Percentiles rank a stretch among this genome's conserved stretches.
Conservation (phyloP, 2,113 vertebrate species). For the Penelope pileata region DNA sequence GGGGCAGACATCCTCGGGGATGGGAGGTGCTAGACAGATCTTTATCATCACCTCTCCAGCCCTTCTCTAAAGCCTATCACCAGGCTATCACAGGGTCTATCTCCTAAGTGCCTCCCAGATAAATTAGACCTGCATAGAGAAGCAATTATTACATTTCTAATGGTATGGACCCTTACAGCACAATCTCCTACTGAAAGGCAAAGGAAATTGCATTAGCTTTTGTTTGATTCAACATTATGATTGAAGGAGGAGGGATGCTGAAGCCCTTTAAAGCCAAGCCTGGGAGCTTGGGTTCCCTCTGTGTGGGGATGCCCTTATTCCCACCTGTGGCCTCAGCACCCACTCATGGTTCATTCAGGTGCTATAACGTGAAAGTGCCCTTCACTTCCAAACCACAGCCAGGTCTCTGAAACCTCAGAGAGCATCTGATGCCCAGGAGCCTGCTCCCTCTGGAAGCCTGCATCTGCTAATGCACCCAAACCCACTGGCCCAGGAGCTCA, state of each 20-base stretch:
- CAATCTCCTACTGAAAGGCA: constrained; percentile 50
- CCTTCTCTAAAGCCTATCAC: constrained; percentile 21
- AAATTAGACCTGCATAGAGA: constrained; percentile 60
- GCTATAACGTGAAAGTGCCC: background rate
- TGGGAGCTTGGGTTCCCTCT: background rate
- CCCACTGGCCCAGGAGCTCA: background rate
- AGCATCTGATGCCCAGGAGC: background rate
- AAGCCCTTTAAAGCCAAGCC: constrained; percentile 29
- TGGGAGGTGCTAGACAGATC: constrained; percentile 53
- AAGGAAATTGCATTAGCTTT: constrained; percentile 66
- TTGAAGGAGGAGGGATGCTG: background rate
- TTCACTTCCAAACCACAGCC: background rate
- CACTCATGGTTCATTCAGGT: background rate
- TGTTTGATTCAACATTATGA: constrained; percentile 58
- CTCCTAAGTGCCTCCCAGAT: constrained; percentile 59
- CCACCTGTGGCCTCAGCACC: background rate
- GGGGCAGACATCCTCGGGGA: background rate
- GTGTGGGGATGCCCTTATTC: background rate
- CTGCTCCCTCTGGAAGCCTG: background rate
- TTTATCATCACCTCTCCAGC: constrained; percentile 49
- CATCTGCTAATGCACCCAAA: constrained; percentile 32
- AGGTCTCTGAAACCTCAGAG: background rate
- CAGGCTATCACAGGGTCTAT: constrained; percentile 39
- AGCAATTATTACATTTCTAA: constrained; percentile 69
- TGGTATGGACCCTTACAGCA: constrained; percentile 47